phyloP scores from a whole-genome alignment of 1,140 invertebrate genomes.

The Lycorma delicatula region DNA sequence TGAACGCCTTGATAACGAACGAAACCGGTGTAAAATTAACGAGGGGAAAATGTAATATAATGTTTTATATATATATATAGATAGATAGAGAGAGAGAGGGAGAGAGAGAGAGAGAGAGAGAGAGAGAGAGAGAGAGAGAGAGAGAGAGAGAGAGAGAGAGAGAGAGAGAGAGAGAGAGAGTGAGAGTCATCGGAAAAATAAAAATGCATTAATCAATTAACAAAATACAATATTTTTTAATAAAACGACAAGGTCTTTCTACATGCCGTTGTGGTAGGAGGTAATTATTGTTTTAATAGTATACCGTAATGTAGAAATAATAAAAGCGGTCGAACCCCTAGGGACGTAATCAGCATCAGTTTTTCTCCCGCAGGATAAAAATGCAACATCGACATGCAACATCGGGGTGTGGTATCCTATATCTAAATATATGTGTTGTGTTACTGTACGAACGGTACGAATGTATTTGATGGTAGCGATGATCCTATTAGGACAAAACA shows the following conservation, averaged over 20 bases:
- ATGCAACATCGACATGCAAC: neutral
- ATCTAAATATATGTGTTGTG: too few species aligned
- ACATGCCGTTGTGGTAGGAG: too few species aligned
- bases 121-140: neutral
- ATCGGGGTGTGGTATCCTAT: slow-evolving; percentile 4
- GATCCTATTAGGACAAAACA: neutral
- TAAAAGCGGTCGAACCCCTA: too few species aligned
- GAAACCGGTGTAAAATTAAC: too few species aligned
- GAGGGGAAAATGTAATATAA: too few species aligned
- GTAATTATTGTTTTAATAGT: neutral
- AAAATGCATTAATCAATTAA: slow-evolving; percentile 2
- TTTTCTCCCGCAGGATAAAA: neutral
- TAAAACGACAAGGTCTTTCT: neutral
- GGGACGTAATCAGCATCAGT: too few species aligned
- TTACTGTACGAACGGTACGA: too few species aligned
- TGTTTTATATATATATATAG: too few species aligned
- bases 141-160: neutral
- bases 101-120: neutral
- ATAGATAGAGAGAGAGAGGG: neutral
- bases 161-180: neutral
- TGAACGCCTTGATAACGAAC: too few species aligned
- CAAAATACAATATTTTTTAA: neutral
- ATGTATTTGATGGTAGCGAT: too few species aligned
- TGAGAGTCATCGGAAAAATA: neutral
- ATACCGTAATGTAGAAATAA: too few species aligned